Conservation (phyloP, 2,113 vertebrate species). For the Aix galericulata region DNA sequence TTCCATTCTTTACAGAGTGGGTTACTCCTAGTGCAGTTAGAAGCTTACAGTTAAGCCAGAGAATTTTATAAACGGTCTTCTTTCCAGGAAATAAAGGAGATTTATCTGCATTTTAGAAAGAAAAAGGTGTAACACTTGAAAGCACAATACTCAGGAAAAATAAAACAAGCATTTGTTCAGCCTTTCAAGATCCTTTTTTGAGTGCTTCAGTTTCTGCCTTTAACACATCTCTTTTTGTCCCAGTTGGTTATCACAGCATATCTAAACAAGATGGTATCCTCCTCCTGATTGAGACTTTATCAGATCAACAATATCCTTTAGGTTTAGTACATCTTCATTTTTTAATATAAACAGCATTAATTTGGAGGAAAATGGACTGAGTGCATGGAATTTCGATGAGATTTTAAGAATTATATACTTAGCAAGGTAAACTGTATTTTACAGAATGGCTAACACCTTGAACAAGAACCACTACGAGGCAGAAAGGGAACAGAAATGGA, state of each 20-base stretch:
- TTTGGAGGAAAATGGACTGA: not conserved
- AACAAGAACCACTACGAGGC: not conserved
- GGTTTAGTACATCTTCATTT: not conserved
- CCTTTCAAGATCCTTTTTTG: not conserved
- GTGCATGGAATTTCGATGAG: not conserved
- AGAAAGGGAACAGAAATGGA: not conserved
- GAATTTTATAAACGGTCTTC: not conserved
- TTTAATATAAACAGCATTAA: not conserved
- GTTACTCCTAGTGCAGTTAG: not conserved
- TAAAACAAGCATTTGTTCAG: not conserved
- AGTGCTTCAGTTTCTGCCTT: not conserved
- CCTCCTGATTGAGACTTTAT: not conserved
- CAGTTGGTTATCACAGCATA: not conserved
- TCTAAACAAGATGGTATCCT: not conserved
- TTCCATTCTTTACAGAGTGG: not conserved
- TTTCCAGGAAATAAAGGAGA: not conserved
- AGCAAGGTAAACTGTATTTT: not conserved
- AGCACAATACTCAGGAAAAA: not conserved
- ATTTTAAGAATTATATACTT: not conserved
- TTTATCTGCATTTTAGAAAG: not conserved
- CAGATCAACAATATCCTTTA: not conserved
- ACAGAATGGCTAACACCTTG: not conserved
- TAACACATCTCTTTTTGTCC: not conserved
- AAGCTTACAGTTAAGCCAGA: not conserved
- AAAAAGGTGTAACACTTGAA: not conserved